Evolutionary conservation across 2,113 vertebrate species (phyloP).

Genomic region (Anhinga anhinga): DNA sequence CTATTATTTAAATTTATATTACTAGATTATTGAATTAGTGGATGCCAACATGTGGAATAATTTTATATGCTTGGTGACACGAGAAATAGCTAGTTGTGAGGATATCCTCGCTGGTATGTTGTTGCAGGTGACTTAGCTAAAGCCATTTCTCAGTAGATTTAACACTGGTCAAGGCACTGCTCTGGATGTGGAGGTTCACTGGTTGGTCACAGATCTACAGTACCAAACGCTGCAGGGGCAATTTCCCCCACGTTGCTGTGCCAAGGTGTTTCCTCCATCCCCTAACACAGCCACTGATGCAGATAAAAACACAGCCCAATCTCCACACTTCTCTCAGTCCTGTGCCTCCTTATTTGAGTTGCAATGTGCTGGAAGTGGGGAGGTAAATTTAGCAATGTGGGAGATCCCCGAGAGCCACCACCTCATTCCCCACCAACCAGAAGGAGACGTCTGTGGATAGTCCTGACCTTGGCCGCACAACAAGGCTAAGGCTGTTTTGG

Average conservation of each 20-base stretch:
- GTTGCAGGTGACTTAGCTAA: slow-evolving; percentile 59
- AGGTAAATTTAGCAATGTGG: background rate
- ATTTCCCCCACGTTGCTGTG: background rate
- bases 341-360: background rate
- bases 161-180: background rate
- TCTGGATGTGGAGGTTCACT: background rate
- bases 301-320: background rate
- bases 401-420: background rate
- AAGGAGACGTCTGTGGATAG: background rate
- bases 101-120: background rate
- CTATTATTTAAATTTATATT: slow-evolving; percentile 74
- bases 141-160: slow-evolving; percentile 58
- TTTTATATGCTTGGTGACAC: slow-evolving; percentile 66
- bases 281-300: background rate
- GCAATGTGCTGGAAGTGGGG: background rate
- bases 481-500: slow-evolving; percentile 39
- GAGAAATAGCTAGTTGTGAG: slow-evolving; percentile 44
- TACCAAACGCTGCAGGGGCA: background rate
- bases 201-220: background rate
- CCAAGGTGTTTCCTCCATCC: background rate
- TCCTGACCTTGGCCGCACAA: background rate
- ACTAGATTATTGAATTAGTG: slow-evolving; percentile 72
- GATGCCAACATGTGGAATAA: slow-evolving; percentile 61
- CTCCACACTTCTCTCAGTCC: background rate
- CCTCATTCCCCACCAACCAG: background rate